Evolutionary conservation across 2,113 vertebrate genomes (phyloP), one percentile per base, ranked within the genome.

Genomic region (Rhizomys pruinosus): DNA sequence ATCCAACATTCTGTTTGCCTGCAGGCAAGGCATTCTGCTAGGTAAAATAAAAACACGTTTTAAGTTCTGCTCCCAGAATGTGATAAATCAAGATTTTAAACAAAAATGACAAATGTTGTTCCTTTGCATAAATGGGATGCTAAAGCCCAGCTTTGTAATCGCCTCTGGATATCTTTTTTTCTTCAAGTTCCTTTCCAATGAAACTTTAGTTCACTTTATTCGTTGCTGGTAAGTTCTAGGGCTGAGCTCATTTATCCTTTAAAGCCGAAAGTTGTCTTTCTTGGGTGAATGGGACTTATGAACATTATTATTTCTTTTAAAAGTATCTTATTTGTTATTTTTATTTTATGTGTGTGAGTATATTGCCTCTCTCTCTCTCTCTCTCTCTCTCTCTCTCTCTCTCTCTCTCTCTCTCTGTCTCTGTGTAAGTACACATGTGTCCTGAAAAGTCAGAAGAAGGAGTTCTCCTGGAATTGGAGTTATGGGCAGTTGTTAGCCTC

Each of bases 1-100:
- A 97, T 97, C 92, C 95, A 94, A 91, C 93, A 94, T 96, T 95
- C 94, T 96, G 94, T 92, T 91, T 97, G 97, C 97, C 97, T 94
- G 64, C 89, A 96, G 97, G 97, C 97, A 94, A 94, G 22, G 91
- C 89, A 95, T 96, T 96, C 94, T 97, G 92, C 89, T 93, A 95
- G 93, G 93, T 96, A 85, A 96, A 95, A 97, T 96, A 82, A 96
- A 96, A 97, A 92, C 93, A 42, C 93, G 89, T 93, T 90, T 77
- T 92, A 82, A 95, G 47, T 78, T 96, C 42, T n/a, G 69, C 90
- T 96, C 88, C 34, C 69, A 80, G 81, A 96, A 87, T 79, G 90
- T 94, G 94, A 96, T 96, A 96, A 94, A 96, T 97, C 95, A 95
- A 97, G 92, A 89, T 95, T 92, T 96, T 91, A 93, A 96, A 96